Percentiles rank a stretch among this genome's conserved stretches.
These are phyloP conservation scores for Phymastichus coffea DNA, from an alignment of 1,140 invertebrate species.

Conservation along the genomic window DNA sequence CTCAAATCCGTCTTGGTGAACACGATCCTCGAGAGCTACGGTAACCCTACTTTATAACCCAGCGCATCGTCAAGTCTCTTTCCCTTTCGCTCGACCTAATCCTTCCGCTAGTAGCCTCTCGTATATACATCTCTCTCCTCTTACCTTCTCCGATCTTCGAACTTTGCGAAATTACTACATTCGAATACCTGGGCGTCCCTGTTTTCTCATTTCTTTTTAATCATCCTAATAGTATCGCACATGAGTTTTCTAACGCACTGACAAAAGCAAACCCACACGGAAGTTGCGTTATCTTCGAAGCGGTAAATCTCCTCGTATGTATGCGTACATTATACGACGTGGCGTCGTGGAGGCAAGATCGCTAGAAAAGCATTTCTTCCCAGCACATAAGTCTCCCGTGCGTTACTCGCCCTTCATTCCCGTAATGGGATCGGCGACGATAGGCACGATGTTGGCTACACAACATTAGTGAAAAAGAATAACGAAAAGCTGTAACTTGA, in stretches of 20 bases:
- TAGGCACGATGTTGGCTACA: not conserved
- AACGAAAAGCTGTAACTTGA: too few relatives aligned
- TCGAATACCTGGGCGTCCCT: too few relatives aligned
- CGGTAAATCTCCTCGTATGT: too few relatives aligned
- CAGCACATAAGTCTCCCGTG: not conserved
- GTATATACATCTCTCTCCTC: slow-evolving; percentile 17
- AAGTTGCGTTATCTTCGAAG: too few relatives aligned
- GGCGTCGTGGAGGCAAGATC: not conserved
- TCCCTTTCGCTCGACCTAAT: slow-evolving; percentile 15
- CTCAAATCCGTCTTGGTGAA: slow-evolving; percentile 40
- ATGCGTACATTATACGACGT: too few relatives aligned
- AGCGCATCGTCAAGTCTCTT: slow-evolving; percentile 29
- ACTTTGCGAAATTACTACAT: too few relatives aligned
- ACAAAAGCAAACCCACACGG: too few relatives aligned
- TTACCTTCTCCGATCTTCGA: slow-evolving; percentile 10
- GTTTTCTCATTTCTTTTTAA: too few relatives aligned
- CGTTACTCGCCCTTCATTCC: not conserved
- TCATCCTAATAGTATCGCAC: too few relatives aligned
- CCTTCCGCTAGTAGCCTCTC: slow-evolving; percentile 21
- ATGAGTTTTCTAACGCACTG: too few relatives aligned
- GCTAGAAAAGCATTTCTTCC: slow-evolving; percentile 4
- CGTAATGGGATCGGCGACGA: not conserved
- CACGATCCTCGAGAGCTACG: slow-evolving; percentile 51
- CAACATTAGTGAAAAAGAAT: too few relatives aligned
- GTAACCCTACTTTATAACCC: slow-evolving; percentile 54